Evolutionary conservation across 2,888 invertebrate species (phyloP).

Genomic region (Sympetrum striolatum): DNA sequence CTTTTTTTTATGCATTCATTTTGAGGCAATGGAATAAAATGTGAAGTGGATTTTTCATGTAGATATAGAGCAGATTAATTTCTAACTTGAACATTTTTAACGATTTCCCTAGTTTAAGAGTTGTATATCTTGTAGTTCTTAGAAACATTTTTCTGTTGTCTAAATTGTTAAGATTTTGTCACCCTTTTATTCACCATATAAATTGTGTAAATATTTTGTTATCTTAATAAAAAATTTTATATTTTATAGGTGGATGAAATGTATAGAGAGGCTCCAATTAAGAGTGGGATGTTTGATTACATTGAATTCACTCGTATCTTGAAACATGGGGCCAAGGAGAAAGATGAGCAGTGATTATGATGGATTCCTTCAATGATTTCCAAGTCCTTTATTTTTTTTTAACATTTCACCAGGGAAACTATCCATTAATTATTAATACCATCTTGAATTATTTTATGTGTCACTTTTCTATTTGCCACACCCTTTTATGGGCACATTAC

Average conservation of each 20-base stretch:
- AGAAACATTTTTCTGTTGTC: constrained; percentile 8
- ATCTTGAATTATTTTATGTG: background rate
- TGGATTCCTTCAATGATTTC: background rate
- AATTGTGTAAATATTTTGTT: background rate
- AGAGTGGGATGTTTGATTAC: constrained; percentile 91
- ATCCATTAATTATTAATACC: background rate
- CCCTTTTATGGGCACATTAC: background rate
- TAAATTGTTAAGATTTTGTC: background rate
- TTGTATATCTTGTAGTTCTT: background rate
- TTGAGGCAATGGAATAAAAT: no score
- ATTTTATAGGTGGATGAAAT: constrained; percentile 85
- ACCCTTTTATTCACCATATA: background rate
- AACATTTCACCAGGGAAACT: background rate
- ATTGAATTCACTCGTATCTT: constrained; percentile 98
- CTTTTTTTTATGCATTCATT: no score
- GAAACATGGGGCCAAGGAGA: constrained; percentile 98
- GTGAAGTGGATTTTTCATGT: no score
- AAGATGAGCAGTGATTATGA: constrained; percentile 80
- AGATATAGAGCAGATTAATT: no score
- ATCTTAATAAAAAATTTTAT: background rate
- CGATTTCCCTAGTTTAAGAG: no score
- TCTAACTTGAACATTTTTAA: no score
- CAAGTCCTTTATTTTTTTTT: background rate
- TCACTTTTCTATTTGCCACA: background rate
- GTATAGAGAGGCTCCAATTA: constrained; percentile 98